phyloP scores from a whole-genome alignment of 2,888 invertebrate genomes.

The Oscheius onirici region DNA sequence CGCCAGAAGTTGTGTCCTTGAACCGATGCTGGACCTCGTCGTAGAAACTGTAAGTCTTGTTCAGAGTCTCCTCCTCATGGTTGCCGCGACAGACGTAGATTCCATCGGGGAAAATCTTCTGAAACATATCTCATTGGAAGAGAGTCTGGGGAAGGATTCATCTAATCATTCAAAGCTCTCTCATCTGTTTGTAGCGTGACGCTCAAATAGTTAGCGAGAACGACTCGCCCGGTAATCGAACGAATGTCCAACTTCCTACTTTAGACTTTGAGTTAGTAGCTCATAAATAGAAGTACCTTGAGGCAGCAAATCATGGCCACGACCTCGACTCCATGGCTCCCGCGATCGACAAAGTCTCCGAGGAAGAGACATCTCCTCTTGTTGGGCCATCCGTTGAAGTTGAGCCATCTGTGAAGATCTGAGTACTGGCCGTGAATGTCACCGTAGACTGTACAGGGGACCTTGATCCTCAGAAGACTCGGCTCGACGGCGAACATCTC shows the following conservation, averaged over 20 bases:
- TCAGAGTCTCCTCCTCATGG: constrained; percentile 55
- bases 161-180: no score
- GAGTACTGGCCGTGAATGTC: constrained; percentile 57
- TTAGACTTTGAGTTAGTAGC: not conserved
- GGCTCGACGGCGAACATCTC: not conserved
- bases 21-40: constrained; percentile 43
- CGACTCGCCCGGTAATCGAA: not conserved
- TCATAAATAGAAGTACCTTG: constrained; percentile 35
- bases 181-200: no score
- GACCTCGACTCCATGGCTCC: constrained; percentile 52
- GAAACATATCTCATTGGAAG: no score
- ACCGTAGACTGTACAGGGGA: not conserved
- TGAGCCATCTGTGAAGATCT: constrained; percentile 50
- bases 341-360: constrained; percentile 56
- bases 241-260: not conserved
- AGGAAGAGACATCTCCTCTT: constrained; percentile 36
- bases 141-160: no score
- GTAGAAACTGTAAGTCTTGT: constrained; percentile 53
- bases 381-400: constrained; percentile 56
- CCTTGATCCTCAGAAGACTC: constrained; percentile 1
- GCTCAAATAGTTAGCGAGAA: no score
- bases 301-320: constrained; percentile 44
- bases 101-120: constrained; percentile 34
- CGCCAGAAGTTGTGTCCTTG: constrained; percentile 3
- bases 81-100: constrained; percentile 51